Evolutionary conservation across 2,888 invertebrate species (phyloP).

Genomic region (Clunio marinus): DNA sequence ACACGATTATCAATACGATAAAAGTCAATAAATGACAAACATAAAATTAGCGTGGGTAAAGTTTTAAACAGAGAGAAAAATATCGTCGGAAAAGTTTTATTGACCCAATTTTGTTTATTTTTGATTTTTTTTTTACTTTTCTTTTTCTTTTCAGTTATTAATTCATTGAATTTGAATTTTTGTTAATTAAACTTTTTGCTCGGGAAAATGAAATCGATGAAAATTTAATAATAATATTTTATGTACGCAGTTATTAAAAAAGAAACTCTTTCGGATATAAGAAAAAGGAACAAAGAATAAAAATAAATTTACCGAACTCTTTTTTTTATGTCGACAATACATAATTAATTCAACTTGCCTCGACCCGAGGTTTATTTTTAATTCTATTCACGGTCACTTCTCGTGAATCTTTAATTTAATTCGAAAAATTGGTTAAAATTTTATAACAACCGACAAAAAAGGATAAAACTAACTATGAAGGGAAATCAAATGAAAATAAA

Average conservation of each 20-base stretch:
- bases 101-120: not conserved
- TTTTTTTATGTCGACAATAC: constrained; percentile 15
- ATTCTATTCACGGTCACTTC: not conserved
- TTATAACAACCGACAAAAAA: too few species aligned
- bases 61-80: too few species aligned
- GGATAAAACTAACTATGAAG: too few species aligned
- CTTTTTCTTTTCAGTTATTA: constrained; percentile 34
- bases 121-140: constrained; percentile 2
- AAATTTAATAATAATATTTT: constrained; percentile 22
- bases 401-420: constrained; percentile 33
- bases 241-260: not conserved
- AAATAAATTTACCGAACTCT: constrained; percentile 10
- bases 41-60: too few species aligned
- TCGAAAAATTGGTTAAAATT: too few species aligned
- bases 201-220: too few species aligned
- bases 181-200: constrained; percentile 14
- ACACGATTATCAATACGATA: too few species aligned
- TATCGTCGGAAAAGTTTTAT: too few species aligned
- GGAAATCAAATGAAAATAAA: too few species aligned
- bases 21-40: too few species aligned
- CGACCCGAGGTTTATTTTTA: constrained; percentile 25
- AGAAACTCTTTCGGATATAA: not conserved
- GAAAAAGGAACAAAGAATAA: constrained; percentile 13
- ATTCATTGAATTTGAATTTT: constrained; percentile 29
- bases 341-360: constrained; percentile 37